Percentiles rank a stretch among this genome's conserved stretches.
phyloP scores from a whole-genome alignment of 2,797 vertebrate genomes.

The Oreortyx pictus region DNA sequence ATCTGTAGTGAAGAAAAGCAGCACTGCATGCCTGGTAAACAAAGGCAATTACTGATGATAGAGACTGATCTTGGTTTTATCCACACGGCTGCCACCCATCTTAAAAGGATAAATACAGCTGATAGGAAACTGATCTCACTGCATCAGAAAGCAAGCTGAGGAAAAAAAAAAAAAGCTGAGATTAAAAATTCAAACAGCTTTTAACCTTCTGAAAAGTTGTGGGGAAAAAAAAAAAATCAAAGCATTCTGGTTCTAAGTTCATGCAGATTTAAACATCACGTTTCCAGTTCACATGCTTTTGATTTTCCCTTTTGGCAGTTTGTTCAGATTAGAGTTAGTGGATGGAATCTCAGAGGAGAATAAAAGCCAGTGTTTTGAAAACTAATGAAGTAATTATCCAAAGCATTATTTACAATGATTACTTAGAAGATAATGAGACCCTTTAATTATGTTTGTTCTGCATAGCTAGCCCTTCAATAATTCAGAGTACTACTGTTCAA shows the following conservation, averaged over 20 bases:
- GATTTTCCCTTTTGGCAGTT: slow-evolving; percentile 57
- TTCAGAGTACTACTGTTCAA: slow-evolving; percentile 12
- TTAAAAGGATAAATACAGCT: not conserved
- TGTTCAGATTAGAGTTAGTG: slow-evolving; percentile 33
- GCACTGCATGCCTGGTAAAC: not conserved
- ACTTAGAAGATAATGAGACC: slow-evolving; percentile 72
- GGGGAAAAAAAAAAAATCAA: not conserved
- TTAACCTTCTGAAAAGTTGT: not conserved
- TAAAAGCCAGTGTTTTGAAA: slow-evolving; percentile 63
- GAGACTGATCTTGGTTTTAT: not conserved
- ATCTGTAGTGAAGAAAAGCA: not conserved
- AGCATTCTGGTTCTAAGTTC: not conserved
- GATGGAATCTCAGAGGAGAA: slow-evolving; percentile 67
- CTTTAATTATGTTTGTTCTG: slow-evolving; percentile 73
- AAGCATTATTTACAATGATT: slow-evolving; percentile 70
- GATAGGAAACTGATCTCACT: not conserved
- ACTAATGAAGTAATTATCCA: slow-evolving; percentile 73
- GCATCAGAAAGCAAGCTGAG: not conserved
- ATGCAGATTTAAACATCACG: not conserved
- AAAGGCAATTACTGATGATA: not conserved
- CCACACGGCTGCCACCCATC: not conserved
- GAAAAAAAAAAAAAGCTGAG: not conserved
- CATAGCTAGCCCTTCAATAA: slow-evolving; percentile 66
- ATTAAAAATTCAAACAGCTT: not conserved
- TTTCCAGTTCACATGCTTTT: slow-evolving; percentile 25